phyloP scores from a whole-genome alignment of 1,140 invertebrate genomes.

The Campoletis sonorensis region DNA sequence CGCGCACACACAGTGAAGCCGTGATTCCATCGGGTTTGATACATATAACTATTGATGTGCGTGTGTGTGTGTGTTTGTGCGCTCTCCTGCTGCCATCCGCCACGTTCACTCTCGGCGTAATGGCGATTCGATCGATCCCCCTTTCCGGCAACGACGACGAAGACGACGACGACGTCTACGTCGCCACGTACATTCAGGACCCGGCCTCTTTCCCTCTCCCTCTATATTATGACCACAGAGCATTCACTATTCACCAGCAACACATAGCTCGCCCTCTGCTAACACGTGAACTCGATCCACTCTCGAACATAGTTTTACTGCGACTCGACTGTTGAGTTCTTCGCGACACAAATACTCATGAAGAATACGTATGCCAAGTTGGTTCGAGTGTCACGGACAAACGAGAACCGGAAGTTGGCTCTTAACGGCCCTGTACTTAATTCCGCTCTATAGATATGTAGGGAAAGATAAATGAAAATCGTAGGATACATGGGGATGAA shows the following conservation, averaged over 20 bases:
- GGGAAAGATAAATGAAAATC: slow-evolving; percentile 32
- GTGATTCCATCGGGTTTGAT: slow-evolving; percentile 72
- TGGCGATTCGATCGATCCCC: slow-evolving; percentile 74
- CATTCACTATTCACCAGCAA: slow-evolving; percentile 37
- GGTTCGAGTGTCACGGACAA: slow-evolving; percentile 13
- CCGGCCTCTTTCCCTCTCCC: slow-evolving; percentile 30
- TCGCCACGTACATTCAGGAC: neutral
- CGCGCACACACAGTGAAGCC: slow-evolving; percentile 60
- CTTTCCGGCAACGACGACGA: slow-evolving; percentile 37
- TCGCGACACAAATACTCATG: neutral
- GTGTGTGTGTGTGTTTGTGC: neutral
- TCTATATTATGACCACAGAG: slow-evolving; percentile 48
- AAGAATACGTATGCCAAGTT: neutral
- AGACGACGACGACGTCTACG: slow-evolving; percentile 25
- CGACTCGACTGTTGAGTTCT: slow-evolving; percentile 3
- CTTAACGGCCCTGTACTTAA: slow-evolving; percentile 1
- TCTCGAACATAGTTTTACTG: neutral
- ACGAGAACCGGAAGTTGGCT: slow-evolving; percentile 31
- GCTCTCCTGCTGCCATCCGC: slow-evolving; percentile 40
- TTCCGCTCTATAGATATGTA: slow-evolving; percentile 23
- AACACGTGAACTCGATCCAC: slow-evolving; percentile 28
- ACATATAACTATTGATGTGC: neutral
- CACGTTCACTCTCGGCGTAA: slow-evolving; percentile 69
- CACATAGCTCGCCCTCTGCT: neutral
- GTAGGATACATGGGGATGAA: slow-evolving; percentile 37